These are phyloP conservation scores for Phytoseiulus persimilis DNA, from an alignment of 2,888 invertebrate species.

Conservation along the genomic window DNA sequence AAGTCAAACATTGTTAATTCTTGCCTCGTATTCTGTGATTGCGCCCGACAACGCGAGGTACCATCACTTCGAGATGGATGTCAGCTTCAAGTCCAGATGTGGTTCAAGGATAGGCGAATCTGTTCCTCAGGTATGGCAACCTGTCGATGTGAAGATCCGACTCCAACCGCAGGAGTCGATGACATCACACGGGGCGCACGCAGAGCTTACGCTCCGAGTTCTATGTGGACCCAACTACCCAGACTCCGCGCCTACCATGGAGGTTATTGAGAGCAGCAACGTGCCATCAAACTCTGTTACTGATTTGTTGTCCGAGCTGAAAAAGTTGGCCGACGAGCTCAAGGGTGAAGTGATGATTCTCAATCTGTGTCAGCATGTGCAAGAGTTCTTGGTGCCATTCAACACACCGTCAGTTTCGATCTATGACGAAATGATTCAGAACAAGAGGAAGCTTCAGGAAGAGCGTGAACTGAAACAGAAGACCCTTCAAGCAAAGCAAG, in stretches of 20 bases:
- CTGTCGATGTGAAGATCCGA: constrained; percentile 65
- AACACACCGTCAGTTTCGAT: constrained; percentile 75
- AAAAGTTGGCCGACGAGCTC: constrained; percentile 55
- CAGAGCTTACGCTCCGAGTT: constrained; percentile 66
- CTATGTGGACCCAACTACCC: constrained; percentile 70
- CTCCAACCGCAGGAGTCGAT: constrained; percentile 70
- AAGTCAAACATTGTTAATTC: not conserved
- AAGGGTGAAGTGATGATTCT: constrained; percentile 73
- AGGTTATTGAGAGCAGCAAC: constrained; percentile 61
- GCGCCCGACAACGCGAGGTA: not conserved
- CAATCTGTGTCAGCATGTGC: constrained; percentile 66
- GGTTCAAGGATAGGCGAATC: not conserved
- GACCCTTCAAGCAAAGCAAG: constrained; percentile 40
- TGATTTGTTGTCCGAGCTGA: constrained; percentile 56
- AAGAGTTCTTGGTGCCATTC: constrained; percentile 68
- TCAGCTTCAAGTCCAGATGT: not conserved
- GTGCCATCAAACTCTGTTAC: constrained; percentile 63
- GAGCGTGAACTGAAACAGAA: constrained; percentile 44
- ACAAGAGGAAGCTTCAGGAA: constrained; percentile 55
- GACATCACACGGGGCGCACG: constrained; percentile 61
- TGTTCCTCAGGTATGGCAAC: constrained; percentile 60
- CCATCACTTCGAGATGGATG: not conserved
- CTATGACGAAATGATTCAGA: constrained; percentile 79
- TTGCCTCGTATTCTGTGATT: constrained; percentile 37
- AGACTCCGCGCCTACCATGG: constrained; percentile 49